Evolutionary conservation across 1,140 invertebrate genomes (phyloP), one percentile per base, ranked within the genome.

Genomic region (Drosophila carrolli): DNA sequence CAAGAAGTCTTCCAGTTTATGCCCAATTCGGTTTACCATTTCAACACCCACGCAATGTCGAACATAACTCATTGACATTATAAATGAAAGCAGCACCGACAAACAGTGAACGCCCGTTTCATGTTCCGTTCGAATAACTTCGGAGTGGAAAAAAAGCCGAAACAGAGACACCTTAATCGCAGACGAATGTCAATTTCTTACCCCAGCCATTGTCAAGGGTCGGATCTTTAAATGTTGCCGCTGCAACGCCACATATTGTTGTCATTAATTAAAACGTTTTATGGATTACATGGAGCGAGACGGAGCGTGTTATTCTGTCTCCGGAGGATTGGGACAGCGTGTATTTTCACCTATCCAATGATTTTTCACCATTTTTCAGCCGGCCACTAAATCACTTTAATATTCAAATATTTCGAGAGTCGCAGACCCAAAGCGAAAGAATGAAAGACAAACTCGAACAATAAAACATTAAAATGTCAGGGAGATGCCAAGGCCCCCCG

Each of bases 191-290:
- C 82, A 67, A 70, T 76, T 62, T 58, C 63, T 63, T 77, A 40
- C 54, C 51, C 63, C 62, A 68, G 13, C n/a, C 50, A 23, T 65
- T 75, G 68, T 44, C 65, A 46, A 32, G 56, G 47, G 62, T 62
- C 43, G 40, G 44, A 41, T 68, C 75, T 74, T 81, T 54, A 76
- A 89, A 78, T 35, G 65, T n/a, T 47, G 67, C 67, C 67, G 65
- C 51, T 70, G 82, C 73, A 89, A 81, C 68, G 76, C 85, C 84
- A 88, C 84, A 88, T 84, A 88, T 88, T 88, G 84, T 89, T 84
- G 84, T 88, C 80, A 88, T 88, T 88, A 88, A 88, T 88, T 88
- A 88, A 88, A 88, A 89, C 84, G 84, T 88, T 88, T 88, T 89
- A 88, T 88, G 84, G 84, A 88, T 89, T 81, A 89, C 84, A 89